Evolutionary conservation across 2,113 vertebrate genomes (phyloP).

Genomic region (Mionectes macconnelli): DNA sequence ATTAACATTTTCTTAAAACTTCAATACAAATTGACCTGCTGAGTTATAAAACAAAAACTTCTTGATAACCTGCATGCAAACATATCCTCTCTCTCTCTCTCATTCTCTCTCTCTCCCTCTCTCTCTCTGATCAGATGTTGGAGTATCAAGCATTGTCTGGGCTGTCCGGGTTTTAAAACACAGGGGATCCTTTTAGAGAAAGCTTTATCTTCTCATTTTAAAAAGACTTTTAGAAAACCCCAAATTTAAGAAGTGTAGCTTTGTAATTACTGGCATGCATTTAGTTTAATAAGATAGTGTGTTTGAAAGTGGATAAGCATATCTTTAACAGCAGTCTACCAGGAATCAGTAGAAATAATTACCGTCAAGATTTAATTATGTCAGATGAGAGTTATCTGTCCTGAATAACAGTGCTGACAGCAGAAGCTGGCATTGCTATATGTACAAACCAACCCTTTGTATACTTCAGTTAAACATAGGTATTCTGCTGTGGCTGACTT

Average conservation of each 20-base stretch:
- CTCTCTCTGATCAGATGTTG: not conserved
- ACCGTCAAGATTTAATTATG: constrained; percentile 78
- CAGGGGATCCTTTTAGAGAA: constrained; percentile 14
- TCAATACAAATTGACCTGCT: not conserved
- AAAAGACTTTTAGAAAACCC: constrained; percentile 51
- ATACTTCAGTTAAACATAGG: constrained; percentile 40
- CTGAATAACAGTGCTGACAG: constrained; percentile 61
- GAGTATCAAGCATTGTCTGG: not conserved
- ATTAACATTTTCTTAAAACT: constrained; percentile 25
- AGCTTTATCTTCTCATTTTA: constrained; percentile 33
- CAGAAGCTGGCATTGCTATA: constrained; percentile 40
- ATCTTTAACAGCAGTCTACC: constrained; percentile 69
- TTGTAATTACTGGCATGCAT: constrained; percentile 69
- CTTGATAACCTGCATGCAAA: not conserved
- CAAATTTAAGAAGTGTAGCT: constrained; percentile 58
- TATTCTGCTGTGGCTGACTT: constrained; percentile 41
- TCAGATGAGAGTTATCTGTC: constrained; percentile 67
- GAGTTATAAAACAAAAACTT: not conserved
- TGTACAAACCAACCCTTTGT: constrained; percentile 46
- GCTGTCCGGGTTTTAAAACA: not conserved
- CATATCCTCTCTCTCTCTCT: not conserved
- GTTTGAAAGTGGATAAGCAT: constrained; percentile 70
- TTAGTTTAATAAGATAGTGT: constrained; percentile 74
- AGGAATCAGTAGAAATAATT: constrained; percentile 75
- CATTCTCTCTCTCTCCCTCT: not conserved